Percentiles rank a stretch among this genome's conserved stretches.
Evolutionary conservation across 2,888 invertebrate genomes (phyloP).

Genomic region (Idaea dimidiata): DNA sequence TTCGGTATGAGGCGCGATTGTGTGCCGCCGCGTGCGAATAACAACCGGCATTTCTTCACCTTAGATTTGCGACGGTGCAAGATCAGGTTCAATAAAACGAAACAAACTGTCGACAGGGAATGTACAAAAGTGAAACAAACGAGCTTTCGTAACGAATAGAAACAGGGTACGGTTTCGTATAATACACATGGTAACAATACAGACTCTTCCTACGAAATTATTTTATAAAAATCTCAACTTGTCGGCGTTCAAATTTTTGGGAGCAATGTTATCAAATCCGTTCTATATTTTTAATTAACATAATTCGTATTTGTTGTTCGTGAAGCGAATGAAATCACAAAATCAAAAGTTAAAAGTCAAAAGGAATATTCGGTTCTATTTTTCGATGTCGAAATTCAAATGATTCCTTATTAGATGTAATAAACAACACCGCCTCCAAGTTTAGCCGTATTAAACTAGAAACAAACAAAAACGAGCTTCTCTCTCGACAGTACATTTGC

Average conservation of each 20-base stretch:
- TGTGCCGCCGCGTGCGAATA: constrained; percentile 48
- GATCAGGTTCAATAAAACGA: constrained; percentile 51
- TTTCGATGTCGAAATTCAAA: background rate
- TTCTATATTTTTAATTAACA: background rate
- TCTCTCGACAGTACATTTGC: constrained; percentile 37
- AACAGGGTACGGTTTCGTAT: constrained; percentile 28
- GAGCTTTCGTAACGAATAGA: constrained; percentile 46
- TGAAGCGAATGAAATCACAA: background rate
- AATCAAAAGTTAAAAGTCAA: too few relatives aligned
- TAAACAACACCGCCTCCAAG: background rate
- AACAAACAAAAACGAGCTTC: background rate
- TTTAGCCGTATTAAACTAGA: background rate
- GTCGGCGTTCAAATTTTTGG: background rate
- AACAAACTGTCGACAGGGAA: constrained; percentile 50
- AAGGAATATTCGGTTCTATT: background rate
- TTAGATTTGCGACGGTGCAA: constrained; percentile 50
- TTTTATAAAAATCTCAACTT: background rate
- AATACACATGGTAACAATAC: constrained; percentile 21
- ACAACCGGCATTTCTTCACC: constrained; percentile 51
- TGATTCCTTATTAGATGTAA: background rate
- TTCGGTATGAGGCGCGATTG: constrained; percentile 42
- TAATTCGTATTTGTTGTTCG: background rate
- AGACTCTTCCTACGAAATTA: constrained; percentile 6
- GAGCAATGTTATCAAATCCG: too few relatives aligned
- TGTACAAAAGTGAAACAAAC: constrained; percentile 53